These are phyloP conservation scores for Mormyrus hasselquistii DNA, from an alignment of 2,797 vertebrate species.

Conservation along the genomic window DNA sequence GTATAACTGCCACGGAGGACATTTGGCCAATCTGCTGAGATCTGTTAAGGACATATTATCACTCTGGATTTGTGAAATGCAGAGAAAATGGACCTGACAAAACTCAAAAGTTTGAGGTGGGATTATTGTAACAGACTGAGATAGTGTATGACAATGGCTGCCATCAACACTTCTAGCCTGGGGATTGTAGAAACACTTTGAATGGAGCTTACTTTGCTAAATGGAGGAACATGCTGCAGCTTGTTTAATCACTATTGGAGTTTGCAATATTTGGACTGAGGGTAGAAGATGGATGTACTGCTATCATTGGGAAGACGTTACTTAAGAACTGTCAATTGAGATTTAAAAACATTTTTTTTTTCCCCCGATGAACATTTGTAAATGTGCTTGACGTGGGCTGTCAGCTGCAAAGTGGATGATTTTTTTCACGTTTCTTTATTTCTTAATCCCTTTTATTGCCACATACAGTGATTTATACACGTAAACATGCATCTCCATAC, in stretches of 20 bases:
- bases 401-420: background rate
- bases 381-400: background rate
- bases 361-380: background rate
- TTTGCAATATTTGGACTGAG: background rate
- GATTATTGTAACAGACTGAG: slow-evolving; percentile 11
- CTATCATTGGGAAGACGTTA: background rate
- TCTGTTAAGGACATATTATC: background rate
- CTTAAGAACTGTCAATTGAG: background rate
- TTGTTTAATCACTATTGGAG: background rate
- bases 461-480: background rate
- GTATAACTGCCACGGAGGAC: background rate
- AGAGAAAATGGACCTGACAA: background rate
- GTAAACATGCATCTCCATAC: background rate
- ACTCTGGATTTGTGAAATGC: slow-evolving; percentile 17
- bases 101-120: background rate
- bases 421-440: background rate
- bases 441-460: background rate
- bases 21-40: background rate
- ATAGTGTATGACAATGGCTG: background rate
- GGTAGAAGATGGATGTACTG: slow-evolving; percentile 2
- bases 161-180: background rate
- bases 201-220: background rate
- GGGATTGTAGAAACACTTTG: background rate
- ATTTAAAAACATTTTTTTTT: background rate
- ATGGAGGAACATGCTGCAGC: background rate